Evolutionary conservation across 2,797 vertebrate genomes (phyloP).

Genomic region (Enteromius anoplus): DNA sequence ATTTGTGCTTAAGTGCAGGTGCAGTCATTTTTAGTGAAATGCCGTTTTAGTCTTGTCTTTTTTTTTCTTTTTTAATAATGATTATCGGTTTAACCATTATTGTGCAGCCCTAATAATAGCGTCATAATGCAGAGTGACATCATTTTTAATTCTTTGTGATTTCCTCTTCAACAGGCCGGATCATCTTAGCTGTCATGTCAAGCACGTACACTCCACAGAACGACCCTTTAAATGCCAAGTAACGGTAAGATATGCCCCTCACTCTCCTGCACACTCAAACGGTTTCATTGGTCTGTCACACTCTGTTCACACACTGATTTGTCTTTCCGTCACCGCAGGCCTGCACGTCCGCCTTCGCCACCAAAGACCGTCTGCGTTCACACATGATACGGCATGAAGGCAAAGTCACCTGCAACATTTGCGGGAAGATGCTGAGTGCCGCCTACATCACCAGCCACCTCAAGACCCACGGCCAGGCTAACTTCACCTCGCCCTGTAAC

Average conservation of each 20-base stretch:
- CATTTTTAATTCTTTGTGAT: neutral
- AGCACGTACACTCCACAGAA: conserved; percentile 98
- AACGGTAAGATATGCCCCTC: conserved; percentile 73
- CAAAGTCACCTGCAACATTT: conserved; percentile 98
- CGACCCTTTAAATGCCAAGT: conserved; percentile 99
- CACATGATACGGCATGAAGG: conserved; percentile 98
- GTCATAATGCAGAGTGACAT: neutral
- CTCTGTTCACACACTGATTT: conserved; percentile 36
- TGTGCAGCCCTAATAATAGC: neutral
- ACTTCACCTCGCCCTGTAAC: conserved; percentile 91
- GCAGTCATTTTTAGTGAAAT: neutral
- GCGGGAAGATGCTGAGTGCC: conserved; percentile 96
- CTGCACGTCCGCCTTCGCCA: conserved; percentile 96
- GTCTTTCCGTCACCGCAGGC: conserved; percentile 76
- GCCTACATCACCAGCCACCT: conserved; percentile 98
- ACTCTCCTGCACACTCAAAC: neutral
- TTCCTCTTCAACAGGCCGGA: conserved; percentile 83
- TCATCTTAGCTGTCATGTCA: conserved; percentile 98
- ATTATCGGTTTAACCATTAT: neutral
- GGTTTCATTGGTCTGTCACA: neutral
- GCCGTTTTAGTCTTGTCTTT: neutral
- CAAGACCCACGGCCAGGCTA: conserved; percentile 95
- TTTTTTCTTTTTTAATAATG: no score
- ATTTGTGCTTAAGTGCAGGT: neutral
- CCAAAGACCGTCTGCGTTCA: conserved; percentile 97